Percentiles rank a stretch among this genome's conserved stretches.
Conservation (phyloP, 2,888 invertebrate species). For the Drosophila fulvimacula region DNA sequence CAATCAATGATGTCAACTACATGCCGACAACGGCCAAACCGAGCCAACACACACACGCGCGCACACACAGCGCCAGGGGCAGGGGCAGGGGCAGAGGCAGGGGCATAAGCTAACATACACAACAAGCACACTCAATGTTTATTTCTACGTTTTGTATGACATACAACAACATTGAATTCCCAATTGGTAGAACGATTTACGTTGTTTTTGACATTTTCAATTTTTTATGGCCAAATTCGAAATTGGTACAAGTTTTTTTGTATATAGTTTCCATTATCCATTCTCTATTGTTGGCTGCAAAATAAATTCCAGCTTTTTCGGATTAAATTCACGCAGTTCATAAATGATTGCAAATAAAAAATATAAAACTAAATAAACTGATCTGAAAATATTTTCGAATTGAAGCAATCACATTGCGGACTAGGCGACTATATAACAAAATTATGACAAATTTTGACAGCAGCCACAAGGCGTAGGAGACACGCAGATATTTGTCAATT, state of each 20-base stretch:
- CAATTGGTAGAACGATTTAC: constrained; percentile 52
- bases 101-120: constrained; percentile 41
- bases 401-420: constrained; percentile 9
- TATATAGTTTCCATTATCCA: constrained; percentile 7
- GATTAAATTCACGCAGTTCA: constrained; percentile 26
- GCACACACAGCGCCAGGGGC: constrained; percentile 9
- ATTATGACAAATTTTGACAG: constrained; percentile 69
- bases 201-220: constrained; percentile 80
- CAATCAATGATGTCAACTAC: constrained; percentile 84
- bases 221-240: constrained; percentile 77
- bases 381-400: neutral
- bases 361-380: neutral
- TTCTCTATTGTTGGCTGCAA: neutral
- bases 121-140: constrained; percentile 54
- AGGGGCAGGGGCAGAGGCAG: constrained; percentile 8
- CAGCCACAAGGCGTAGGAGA: constrained; percentile 19
- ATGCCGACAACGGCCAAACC: constrained; percentile 63
- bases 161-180: constrained; percentile 36
- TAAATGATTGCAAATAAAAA: constrained; percentile 13
- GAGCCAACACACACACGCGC: constrained; percentile 28
- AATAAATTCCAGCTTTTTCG: constrained; percentile 4
- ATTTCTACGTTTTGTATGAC: constrained; percentile 47
- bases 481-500: constrained; percentile 60
- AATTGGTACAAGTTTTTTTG: constrained; percentile 64
- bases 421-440: constrained; percentile 39